phyloP scores from a whole-genome alignment of 1,140 invertebrate species.

The Anthonomus grandis region DNA sequence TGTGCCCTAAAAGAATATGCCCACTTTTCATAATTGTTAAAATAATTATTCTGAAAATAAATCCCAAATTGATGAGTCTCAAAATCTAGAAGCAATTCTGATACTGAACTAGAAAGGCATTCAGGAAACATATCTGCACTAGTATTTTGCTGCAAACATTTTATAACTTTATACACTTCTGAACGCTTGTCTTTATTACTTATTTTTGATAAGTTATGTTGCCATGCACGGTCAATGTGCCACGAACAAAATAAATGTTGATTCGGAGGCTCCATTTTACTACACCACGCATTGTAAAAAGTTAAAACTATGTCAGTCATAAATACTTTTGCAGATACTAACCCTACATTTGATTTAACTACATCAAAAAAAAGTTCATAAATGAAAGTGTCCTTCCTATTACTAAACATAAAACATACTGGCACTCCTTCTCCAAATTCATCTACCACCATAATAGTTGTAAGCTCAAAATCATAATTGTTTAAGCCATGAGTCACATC shows the following conservation, averaged over 20 bases:
- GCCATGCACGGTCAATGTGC: constrained; percentile 28
- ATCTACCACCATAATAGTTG: constrained; percentile 30
- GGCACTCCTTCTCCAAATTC: constrained; percentile 30
- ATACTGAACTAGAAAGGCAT: not conserved
- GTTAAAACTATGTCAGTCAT: constrained; percentile 23
- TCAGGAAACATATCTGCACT: not conserved
- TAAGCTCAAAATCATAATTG: constrained; percentile 33
- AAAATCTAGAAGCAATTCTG: not conserved
- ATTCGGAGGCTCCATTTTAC: constrained; percentile 15
- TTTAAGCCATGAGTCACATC: constrained; percentile 34
- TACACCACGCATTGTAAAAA: constrained; percentile 25
- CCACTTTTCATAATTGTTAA: constrained; percentile 16
- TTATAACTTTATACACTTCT: constrained; percentile 27
- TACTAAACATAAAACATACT: constrained; percentile 28
- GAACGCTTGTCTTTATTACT: constrained; percentile 18
- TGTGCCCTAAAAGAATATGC: constrained; percentile 24
- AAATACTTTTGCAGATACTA: constrained; percentile 18
- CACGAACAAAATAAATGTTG: constrained; percentile 22
- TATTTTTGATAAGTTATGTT: constrained; percentile 29
- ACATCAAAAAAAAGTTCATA: constrained; percentile 20
- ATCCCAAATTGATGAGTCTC: constrained; percentile 5
- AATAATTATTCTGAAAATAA: constrained; percentile 25
- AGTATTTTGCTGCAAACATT: constrained; percentile 1
- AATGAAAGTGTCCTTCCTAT: constrained; percentile 26
- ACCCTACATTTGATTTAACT: constrained; percentile 18